phyloP scores from a whole-genome alignment of 2,888 invertebrate species.

The Mylabris sibirica region DNA sequence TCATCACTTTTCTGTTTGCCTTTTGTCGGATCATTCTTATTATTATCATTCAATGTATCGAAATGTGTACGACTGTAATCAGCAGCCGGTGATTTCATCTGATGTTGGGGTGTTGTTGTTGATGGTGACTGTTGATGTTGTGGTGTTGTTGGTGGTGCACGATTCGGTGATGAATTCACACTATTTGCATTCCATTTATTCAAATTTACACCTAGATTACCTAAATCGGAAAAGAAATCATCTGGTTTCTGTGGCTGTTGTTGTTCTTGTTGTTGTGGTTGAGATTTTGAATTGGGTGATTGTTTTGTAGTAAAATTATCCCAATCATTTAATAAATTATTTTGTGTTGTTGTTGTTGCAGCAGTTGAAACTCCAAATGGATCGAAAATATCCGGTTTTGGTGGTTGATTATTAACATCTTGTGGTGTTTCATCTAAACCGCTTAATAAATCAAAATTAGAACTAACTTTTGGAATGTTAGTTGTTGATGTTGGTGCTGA shows the following conservation, averaged over 20 bases:
- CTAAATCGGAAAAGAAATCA: conserved; percentile 81
- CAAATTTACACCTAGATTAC: conserved; percentile 51
- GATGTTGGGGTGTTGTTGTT: conserved; percentile 48
- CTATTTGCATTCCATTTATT: conserved; percentile 35
- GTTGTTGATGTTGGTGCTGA: conserved; percentile 37
- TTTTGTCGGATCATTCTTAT: conserved; percentile 39
- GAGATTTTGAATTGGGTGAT: conserved; percentile 60
- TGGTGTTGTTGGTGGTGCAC: conserved; percentile 47
- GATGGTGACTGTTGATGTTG: conserved; percentile 58
- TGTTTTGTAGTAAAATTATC: conserved; percentile 36
- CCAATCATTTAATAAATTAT: conserved; percentile 53
- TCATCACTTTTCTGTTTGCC: conserved; percentile 66
- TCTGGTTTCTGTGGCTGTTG: conserved; percentile 61
- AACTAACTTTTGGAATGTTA: conserved; percentile 51
- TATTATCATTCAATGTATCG: conserved; percentile 62
- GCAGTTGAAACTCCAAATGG: conserved; percentile 68
- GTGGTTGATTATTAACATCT: conserved; percentile 54
- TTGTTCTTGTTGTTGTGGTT: conserved; percentile 52
- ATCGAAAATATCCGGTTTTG: conserved; percentile 65
- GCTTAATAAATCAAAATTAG: conserved; percentile 70
- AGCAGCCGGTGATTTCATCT: conserved; percentile 61
- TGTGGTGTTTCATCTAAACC: conserved; percentile 55
- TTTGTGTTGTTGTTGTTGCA: conserved; percentile 57
- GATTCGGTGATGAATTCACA: conserved; percentile 46
- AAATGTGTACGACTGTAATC: conserved; percentile 76